Base-by-base conservation (phyloP, 2,113 vertebrate genomes). In the Cynopterus brachyotis region DNA sequence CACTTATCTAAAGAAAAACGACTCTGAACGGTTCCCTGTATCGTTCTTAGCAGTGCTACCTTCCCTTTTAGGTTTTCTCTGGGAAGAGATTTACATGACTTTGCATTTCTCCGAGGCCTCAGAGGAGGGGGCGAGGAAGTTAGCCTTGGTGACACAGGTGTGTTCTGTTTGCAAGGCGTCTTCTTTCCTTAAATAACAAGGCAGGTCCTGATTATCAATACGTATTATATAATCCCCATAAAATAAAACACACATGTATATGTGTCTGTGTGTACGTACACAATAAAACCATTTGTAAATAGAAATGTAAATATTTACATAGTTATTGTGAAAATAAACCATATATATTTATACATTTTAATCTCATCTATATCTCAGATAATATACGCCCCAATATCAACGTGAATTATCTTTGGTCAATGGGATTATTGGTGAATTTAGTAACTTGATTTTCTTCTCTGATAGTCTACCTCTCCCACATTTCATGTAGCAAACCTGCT, bases 381-480 rank as follows among this genome's bases (percentile, higher is more conserved):
- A 75, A 84, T 47, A 30, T 42, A 22, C 60, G 35, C 28, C n/a
- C 78, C 40, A 37, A 80, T 72, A 42, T 24, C 91, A 72, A 28
- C 26, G 10, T 80, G 70, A 79, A 20, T 87, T 79, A 78, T 73
- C 55, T 32, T 59, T 62, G 26, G 37, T 3, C 26, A 32, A 30
- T 42, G 32, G 35, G 35, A 75, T 95, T 64, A 32, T 4, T 62
- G 37, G 40, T 81, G 53, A 83, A 87, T 59, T 79, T 62, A 17
- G 59, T 20, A 19, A 57, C 47, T 73, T 89, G 81, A 82, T 87
- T 83, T 78, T 80, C 42, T 79, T 87, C 40, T 73, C 73, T 55
- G 37, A 47, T 76, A 45, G 45, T 82, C 76, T 45, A 9, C 26
- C 15, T 24, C 26, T n/a, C 75, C 35, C 24, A 83, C 64, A 79